Base-by-base conservation (phyloP, 2,113 vertebrate genomes). In the Cavia porcellus region DNA sequence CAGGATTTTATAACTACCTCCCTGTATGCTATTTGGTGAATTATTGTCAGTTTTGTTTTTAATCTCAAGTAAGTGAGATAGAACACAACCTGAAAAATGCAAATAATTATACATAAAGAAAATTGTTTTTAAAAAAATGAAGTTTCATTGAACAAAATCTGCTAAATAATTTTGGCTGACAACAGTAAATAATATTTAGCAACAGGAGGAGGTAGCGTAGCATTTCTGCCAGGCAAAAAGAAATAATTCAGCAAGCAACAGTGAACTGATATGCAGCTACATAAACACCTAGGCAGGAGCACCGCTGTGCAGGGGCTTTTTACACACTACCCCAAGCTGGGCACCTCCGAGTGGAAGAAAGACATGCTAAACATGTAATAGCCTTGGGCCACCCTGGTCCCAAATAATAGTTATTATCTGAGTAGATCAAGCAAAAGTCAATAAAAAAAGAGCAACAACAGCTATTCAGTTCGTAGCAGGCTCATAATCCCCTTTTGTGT, bases 361-460 rank as follows among this genome's bases (percentile, higher is more conserved):
- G 92, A 98, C 98, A 95, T 97, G 94, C 96, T 98, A 98, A 98
- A 98, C 97, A 90, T 98, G 86, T 97, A 97, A 94, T 35, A 97
- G 92, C 96, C 96, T 96, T 84, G 57, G 95, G 97, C 93, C 96
- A 98, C 20, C 3, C 59, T 95, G 91, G 86, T 94, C 94, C 86
- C 94, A 97, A 98, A 96, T 84, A 95, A 94, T 57, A 97, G 95
- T 98, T 98, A 97, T 90, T 96, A 42, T 92, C 97, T 93, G 95
- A 96, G 61, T 95, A 97, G 97, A 98, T 99, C 98, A 98, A 96
- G 57, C 50, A 97, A 96, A 52, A 98, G 97, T 98, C 96, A 97
- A 93, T 52, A 52, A 52, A 52, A 86, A 77, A 93, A 97, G 98
- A 97, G 9, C 68, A 94, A 62, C 24, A 97, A 92, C 94, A 96